These are phyloP conservation scores for Caiman crocodilus DNA, from an alignment of 2,797 vertebrate species.

Conservation along the genomic window DNA sequence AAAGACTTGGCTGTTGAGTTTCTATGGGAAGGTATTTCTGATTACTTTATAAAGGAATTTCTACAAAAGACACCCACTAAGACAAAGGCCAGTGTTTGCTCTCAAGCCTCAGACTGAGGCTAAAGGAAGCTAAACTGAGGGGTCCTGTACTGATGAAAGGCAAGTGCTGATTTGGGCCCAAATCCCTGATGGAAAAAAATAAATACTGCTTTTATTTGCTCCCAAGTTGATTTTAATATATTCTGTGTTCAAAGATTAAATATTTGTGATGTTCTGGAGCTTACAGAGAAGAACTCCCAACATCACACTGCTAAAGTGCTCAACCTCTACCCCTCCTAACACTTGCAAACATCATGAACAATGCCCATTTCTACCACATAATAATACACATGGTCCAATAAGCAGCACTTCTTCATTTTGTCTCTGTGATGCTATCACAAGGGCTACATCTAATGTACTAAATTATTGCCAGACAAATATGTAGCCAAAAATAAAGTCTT, in stretches of 20 bases:
- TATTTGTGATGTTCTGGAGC: background rate
- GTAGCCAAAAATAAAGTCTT: slow-evolving; percentile 56
- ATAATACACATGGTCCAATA: background rate
- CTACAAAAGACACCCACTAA: background rate
- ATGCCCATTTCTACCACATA: background rate
- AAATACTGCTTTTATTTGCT: background rate
- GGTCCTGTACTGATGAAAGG: background rate
- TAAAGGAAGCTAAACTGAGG: background rate
- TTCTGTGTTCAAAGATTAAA: background rate
- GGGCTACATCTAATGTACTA: slow-evolving; percentile 29
- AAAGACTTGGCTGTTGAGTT: background rate
- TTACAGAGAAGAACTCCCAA: background rate
- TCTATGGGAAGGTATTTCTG: background rate
- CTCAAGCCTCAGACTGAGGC: background rate
- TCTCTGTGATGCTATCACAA: slow-evolving; percentile 12
- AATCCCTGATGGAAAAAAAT: accelerated
- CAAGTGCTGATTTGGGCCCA: background rate
- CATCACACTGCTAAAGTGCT: background rate
- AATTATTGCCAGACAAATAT: slow-evolving; percentile 61
- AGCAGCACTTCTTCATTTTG: background rate
- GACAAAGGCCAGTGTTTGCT: background rate
- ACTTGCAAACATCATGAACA: background rate
- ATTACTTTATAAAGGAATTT: background rate
- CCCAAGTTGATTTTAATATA: background rate
- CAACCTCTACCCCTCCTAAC: background rate